phyloP scores from a whole-genome alignment of 1,140 invertebrate genomes.

The Goniozus legneri region DNA sequence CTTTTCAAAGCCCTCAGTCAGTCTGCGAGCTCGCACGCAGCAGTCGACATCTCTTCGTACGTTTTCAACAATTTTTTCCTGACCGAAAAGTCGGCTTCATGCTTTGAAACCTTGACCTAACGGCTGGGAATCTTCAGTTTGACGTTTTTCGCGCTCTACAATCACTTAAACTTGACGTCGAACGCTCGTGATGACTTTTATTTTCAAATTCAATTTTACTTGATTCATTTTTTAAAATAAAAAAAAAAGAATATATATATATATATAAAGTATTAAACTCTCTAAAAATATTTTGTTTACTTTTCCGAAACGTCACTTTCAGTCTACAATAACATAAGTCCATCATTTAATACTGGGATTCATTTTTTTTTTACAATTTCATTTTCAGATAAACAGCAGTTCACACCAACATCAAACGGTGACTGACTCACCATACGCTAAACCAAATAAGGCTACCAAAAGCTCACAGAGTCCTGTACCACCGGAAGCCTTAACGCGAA shows the following conservation, averaged over 20 bases:
- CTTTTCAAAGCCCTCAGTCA: slow-evolving; percentile 29
- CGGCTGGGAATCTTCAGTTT: too few species aligned
- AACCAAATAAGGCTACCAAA: slow-evolving; percentile 62
- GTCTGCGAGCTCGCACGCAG: slow-evolving; percentile 30
- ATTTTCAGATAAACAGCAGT: slow-evolving; percentile 58
- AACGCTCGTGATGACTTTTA: too few species aligned
- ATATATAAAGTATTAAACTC: too few species aligned
- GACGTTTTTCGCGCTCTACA: too few species aligned
- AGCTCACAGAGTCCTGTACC: slow-evolving; percentile 43
- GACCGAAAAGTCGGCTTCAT: background rate
- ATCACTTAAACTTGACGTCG: too few species aligned
- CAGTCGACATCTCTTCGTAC: slow-evolving; percentile 27
- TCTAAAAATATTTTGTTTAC: too few species aligned
- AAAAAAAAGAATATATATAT: too few species aligned
- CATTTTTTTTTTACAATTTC: background rate
- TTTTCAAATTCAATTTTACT: too few species aligned
- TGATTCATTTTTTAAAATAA: too few species aligned
- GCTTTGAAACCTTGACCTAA: slow-evolving; percentile 9
- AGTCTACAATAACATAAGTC: too few species aligned
- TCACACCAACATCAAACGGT: slow-evolving; percentile 60
- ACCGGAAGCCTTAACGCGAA: slow-evolving; percentile 33
- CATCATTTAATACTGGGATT: too few species aligned
- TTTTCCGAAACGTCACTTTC: too few species aligned
- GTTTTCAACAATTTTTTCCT: background rate
- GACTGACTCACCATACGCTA: slow-evolving; percentile 70